Evolutionary conservation across 2,888 invertebrate genomes (phyloP).

Genomic region (Dryadula phaetusa): DNA sequence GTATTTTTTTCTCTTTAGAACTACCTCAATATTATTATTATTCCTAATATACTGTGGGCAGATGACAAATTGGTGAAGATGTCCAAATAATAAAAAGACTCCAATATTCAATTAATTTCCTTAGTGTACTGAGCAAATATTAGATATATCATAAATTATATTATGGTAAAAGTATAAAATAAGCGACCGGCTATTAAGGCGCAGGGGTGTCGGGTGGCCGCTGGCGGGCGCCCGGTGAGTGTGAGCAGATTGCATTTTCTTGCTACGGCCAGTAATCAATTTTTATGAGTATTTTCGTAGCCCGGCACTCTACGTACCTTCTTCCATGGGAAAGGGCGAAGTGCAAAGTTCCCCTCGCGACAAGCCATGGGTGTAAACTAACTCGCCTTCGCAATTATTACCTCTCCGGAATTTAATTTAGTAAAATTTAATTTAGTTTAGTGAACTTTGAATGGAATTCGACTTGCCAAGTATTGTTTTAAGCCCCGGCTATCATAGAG

Average conservation of each 20-base stretch:
- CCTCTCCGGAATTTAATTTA: conserved; percentile 46
- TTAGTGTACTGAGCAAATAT: conserved; percentile 42
- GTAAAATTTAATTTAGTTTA: conserved; percentile 46
- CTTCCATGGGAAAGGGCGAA: conserved; percentile 42
- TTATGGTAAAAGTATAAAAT: conserved; percentile 69
- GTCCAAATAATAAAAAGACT: conserved; percentile 18
- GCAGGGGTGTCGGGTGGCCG: conserved; percentile 47
- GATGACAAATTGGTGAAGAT: background rate
- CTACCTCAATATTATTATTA: too few species aligned
- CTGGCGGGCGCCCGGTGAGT: conserved; percentile 46
- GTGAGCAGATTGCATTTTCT: conserved; percentile 79
- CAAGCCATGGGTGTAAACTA: conserved; percentile 42
- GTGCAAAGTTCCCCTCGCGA: conserved; percentile 46
- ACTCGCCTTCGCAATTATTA: conserved; percentile 43
- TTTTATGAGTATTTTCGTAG: conserved; percentile 78
- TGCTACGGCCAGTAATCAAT: conserved; percentile 79
- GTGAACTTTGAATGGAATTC: conserved; percentile 44
- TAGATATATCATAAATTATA: conserved; percentile 59
- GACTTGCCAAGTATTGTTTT: conserved; percentile 40
- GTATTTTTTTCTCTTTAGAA: too few species aligned
- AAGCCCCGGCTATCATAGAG: conserved; percentile 36
- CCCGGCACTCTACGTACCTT: conserved; percentile 54
- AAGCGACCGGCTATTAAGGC: conserved; percentile 69
- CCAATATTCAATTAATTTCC: conserved; percentile 38
- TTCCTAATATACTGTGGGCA: background rate